Base-by-base conservation (phyloP, 2,888 invertebrate genomes). In the Ctena decussata region DNA sequence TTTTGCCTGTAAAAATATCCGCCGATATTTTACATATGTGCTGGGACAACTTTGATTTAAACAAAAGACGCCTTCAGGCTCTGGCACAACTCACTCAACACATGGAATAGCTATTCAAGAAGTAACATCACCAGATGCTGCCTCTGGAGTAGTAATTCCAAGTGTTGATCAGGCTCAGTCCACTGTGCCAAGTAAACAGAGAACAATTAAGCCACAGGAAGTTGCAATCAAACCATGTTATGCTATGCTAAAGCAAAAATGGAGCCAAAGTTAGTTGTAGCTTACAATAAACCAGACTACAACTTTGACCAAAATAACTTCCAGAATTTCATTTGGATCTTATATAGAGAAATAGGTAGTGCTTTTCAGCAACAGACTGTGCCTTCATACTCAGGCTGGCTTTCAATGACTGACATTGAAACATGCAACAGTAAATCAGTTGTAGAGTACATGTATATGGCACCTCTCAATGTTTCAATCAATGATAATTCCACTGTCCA, bases 81-180 rank as follows among this genome's bases (percentile, higher is more conserved):
- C 57, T 53, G 75, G 80, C 32, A 80, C 80, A 57, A 75, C 80
- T 39, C 80, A 80, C 35, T 37, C 80, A 30, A 37, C 80, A 27
- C 80, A 80, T 75, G 80, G 80, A 27, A 80, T 80, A 18, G 60
- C 74, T 41, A 80, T 80, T 27, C 80, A 80, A 46, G 74, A 75
- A 73, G 44, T 37, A n/a, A 21, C 41, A 87, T 18, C 44, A 41
- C 46, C 81, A 57, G 57, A 24, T 30, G 27, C 18, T 15, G 11
- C n/a, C 27, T 27, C 57, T 57, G 57, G 53, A 21, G 18, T 57
- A 30, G 27, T 30, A 57, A 30, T 57, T 57, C 57, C 6, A 57
- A 24, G 30, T 30, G 30, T 30, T 57, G 30, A n/a, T n/a, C n/a
- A 57, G 30, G 6, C 57, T 57, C 57, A 57, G 57, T 30, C 57